Conservation (phyloP, 2,113 vertebrate species). For the Neofelis nebulosa region DNA sequence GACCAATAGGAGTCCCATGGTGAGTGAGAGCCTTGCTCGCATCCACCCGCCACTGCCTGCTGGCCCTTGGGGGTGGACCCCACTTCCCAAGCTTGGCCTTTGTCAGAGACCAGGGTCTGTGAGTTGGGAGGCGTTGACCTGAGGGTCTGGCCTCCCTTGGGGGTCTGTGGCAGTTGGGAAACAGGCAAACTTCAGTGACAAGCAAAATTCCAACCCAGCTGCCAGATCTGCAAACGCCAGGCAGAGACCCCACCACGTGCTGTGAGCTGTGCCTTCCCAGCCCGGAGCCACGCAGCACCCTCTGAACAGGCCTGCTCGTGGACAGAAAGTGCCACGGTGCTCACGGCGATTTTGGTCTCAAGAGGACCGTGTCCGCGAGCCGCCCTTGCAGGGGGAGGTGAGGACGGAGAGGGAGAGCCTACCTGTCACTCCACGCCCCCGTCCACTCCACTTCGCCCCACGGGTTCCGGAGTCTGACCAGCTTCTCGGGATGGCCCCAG, state of each 20-base stretch:
- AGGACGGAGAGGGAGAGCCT: conserved; percentile 50
- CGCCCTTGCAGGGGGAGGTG: background rate
- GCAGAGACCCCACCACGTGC: background rate
- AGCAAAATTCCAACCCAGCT: background rate
- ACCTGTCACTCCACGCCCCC: conserved; percentile 93
- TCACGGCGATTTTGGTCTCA: accelerated
- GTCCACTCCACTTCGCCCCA: conserved; percentile 94
- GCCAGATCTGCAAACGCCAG: background rate
- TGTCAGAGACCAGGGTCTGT: background rate
- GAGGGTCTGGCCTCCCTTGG: background rate
- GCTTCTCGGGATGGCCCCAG: conserved; percentile 77
- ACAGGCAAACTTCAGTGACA: background rate
- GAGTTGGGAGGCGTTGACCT: background rate
- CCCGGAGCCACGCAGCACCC: background rate
- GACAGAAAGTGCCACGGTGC: background rate
- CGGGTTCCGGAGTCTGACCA: conserved; percentile 90
- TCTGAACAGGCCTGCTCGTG: background rate
- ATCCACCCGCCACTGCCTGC: background rate
- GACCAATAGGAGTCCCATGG: conserved; percentile 51
- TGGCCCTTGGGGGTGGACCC: background rate
- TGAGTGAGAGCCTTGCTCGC: background rate
- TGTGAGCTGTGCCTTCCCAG: background rate
- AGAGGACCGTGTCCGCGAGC: accelerated
- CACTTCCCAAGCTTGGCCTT: background rate
- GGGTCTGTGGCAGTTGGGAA: background rate